Evolutionary conservation across 2,888 invertebrate species (phyloP), one percentile per base, ranked within the genome.

Genomic region (Monoplex corrugatus): DNA sequence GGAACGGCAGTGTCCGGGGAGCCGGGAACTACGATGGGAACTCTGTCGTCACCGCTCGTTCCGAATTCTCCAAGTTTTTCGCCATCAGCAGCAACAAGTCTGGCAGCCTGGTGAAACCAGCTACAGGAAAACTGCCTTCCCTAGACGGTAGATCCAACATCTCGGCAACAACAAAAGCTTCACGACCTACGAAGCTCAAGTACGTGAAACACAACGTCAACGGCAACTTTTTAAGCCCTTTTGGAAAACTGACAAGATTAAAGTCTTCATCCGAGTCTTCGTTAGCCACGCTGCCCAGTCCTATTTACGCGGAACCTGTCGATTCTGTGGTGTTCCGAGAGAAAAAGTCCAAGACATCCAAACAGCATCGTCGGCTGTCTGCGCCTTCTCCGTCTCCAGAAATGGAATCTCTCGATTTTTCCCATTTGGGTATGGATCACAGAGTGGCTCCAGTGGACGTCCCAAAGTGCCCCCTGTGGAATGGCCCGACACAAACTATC

Each of bases 291-390:
- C 90, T 93, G 10, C 89, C 90, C 85, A 94, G 94, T 87, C 95
- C 95, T 40, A 93, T 94, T 0, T 95, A 95, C 91, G 92, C 94
- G 23, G 98, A 91, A 97, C 97, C 92, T 86, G 94, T 94, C 89
- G 93, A 95, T 93, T 95, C 95, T 32, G 94, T 95, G 10, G 92
- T 91, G 32, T 89, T 87, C 16, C 87, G 93, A 38, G 91, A 91
- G 43, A 89, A 89, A 85, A 91, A 90, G 32, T 83, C 92, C 45
- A 90, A 92, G 63, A 87, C 92, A n/a, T 90, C 93, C 38, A 87
- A 90, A 92, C 89, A 92, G 19, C 91, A 94, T n/a, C 90, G 94
- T 75, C 90, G 91, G n/a, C 28, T 40, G 19, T 94, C 94, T 38
- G 94, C 93, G 63, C 94, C 94, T 75, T 88, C 88, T 92, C 90